Evolutionary conservation across 92 coral and sea anemone species (phyloP).

Genomic region (Zoanthus sansibaricus): DNA sequence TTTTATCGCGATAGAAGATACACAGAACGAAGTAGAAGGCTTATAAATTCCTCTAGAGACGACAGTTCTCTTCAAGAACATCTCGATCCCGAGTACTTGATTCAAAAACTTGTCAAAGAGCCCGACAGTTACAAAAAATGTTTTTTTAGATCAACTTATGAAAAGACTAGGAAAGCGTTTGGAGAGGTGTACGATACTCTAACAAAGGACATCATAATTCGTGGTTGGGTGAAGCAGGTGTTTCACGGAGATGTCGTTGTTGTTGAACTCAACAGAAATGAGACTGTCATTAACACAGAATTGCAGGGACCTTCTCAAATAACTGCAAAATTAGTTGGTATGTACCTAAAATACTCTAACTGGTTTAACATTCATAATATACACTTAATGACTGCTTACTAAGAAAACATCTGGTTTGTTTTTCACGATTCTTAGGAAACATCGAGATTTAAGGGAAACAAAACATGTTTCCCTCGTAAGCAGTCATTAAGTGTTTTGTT

Average conservation of each 20-base stretch:
- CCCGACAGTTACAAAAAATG: conserved; percentile 62
- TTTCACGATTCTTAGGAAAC: too few relatives aligned
- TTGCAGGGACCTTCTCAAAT: not conserved
- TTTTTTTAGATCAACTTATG: conserved; percentile 15
- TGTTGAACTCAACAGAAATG: conserved; percentile 11
- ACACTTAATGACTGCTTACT: too few relatives aligned
- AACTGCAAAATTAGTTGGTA: conserved; percentile 38
- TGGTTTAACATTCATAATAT: too few relatives aligned
- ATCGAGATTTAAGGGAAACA: too few relatives aligned
- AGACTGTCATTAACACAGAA: not conserved
- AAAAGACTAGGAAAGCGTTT: conserved; percentile 2
- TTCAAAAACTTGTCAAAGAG: conserved; percentile 43
- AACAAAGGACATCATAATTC: conserved; percentile 18
- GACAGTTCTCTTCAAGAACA: conserved; percentile 40
- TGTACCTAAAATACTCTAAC: not conserved
- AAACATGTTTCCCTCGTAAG: too few relatives aligned
- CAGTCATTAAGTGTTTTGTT: too few relatives aligned
- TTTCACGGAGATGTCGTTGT: conserved; percentile 29
- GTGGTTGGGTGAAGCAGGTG: conserved; percentile 21
- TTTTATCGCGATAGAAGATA: not conserved
- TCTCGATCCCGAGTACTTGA: conserved; percentile 54
- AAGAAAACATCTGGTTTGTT: too few relatives aligned
- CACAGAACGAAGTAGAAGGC: conserved; percentile 7
- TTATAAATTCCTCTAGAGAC: not conserved
- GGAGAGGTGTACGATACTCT: conserved; percentile 27